phyloP scores from a whole-genome alignment of 2,113 vertebrate species.

The Talpa occidentalis region DNA sequence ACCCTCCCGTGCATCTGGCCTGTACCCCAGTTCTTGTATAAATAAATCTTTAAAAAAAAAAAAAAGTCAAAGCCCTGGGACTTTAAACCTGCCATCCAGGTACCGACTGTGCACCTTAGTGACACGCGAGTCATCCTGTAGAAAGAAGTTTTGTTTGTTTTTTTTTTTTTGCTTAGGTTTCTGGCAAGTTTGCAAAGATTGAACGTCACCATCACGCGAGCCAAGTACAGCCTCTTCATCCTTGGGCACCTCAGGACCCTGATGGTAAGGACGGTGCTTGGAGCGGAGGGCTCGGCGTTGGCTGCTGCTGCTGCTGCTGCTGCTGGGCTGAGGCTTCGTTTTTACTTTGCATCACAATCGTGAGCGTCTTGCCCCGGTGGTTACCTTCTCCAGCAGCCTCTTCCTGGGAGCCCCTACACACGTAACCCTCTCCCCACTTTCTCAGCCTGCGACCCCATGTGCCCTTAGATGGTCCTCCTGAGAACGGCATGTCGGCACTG shows the following conservation, averaged over 20 bases:
- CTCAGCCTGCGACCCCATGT: too few species aligned
- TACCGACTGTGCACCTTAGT: too few species aligned
- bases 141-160: neutral
- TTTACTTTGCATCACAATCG: neutral
- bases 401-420: neutral
- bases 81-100: too few species aligned
- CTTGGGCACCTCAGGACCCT: slow-evolving; percentile 90
- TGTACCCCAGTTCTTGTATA: too few species aligned
- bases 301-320: too few species aligned
- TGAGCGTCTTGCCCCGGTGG: neutral
- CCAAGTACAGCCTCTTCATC: slow-evolving; percentile 92
- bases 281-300: too few species aligned
- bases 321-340: neutral
- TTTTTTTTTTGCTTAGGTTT: slow-evolving; percentile 85
- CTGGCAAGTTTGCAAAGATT: slow-evolving; percentile 90
- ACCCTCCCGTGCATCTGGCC: too few species aligned
- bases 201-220: slow-evolving; percentile 93
- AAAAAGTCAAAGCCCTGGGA: too few species aligned
- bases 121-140: too few species aligned
- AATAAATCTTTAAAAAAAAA: too few species aligned
- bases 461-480: neutral
- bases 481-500: too few species aligned
- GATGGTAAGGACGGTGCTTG: slow-evolving; percentile 90
- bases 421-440: neutral
- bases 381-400: neutral